Conservation (phyloP, 2,888 invertebrate species). For the Muschampia plurimacula region DNA sequence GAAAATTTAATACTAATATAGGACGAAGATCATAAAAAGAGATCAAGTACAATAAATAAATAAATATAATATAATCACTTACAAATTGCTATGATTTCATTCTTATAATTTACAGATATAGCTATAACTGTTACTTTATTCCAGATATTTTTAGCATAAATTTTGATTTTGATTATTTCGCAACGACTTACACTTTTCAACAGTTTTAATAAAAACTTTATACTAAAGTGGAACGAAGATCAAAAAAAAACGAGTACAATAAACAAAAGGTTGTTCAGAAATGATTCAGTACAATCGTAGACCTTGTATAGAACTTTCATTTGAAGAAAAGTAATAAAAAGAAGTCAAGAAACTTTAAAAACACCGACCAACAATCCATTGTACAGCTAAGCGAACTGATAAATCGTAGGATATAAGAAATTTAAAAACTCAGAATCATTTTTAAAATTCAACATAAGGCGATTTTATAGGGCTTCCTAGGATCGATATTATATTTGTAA, state of each 20-base stretch:
- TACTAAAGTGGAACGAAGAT: neutral
- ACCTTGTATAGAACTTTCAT: neutral
- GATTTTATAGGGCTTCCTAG: too few relatives aligned
- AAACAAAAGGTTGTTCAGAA: slow-evolving; percentile 4
- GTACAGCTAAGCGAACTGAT: neutral
- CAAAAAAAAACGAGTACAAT: neutral
- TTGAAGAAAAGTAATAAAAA: neutral
- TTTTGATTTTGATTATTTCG: neutral
- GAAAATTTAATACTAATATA: too few relatives aligned
- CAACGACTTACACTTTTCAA: neutral
- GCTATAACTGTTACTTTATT: too few relatives aligned
- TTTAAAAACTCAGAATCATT: neutral
- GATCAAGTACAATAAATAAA: too few relatives aligned
- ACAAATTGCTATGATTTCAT: too few relatives aligned
- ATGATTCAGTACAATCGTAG: neutral
- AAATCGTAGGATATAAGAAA: neutral
- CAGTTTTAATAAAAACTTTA: neutral
- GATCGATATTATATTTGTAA: too few relatives aligned
- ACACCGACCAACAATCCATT: neutral
- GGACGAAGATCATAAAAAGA: too few relatives aligned
- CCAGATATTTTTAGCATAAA: too few relatives aligned
- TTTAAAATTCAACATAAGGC: too few relatives aligned
- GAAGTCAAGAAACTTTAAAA: neutral
- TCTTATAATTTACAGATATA: too few relatives aligned
- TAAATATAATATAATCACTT: too few relatives aligned